Evolutionary conservation across 2,113 vertebrate genomes (phyloP).

Genomic region (Hippocampus barbouri): DNA sequence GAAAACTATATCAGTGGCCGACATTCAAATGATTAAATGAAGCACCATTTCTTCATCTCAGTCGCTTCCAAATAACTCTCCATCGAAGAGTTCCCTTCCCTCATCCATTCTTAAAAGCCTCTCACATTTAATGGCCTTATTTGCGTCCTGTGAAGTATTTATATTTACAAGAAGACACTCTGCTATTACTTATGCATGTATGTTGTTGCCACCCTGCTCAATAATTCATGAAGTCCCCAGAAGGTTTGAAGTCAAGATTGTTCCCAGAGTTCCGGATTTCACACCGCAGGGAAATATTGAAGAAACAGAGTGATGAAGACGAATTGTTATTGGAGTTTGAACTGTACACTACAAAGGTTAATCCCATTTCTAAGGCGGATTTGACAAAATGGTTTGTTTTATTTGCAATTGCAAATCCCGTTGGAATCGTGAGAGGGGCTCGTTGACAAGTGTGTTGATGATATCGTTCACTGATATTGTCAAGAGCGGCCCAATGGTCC

Average conservation of each 20-base stretch:
- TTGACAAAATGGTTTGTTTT: constrained; percentile 22
- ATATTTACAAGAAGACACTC: constrained; percentile 72
- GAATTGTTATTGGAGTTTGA: constrained; percentile 21
- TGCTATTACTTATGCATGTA: constrained; percentile 63
- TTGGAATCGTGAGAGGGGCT: not conserved
- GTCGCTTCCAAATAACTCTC: constrained; percentile 9
- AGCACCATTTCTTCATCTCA: not conserved
- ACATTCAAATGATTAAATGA: not conserved
- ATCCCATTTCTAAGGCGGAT: constrained; percentile 9
- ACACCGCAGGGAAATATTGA: not conserved
- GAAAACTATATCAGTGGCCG: constrained; percentile 13
- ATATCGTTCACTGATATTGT: not conserved
- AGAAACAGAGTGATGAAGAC: constrained; percentile 13
- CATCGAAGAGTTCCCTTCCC: constrained; percentile 21
- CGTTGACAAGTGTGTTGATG: not conserved
- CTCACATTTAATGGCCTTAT: constrained; percentile 68
- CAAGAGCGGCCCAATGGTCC: too few relatives aligned
- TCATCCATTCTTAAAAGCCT: constrained; percentile 69
- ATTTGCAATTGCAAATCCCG: constrained; percentile 2
- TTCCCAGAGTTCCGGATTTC: constrained; percentile 1
- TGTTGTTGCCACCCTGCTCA: constrained; percentile 65
- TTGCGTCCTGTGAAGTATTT: constrained; percentile 71
- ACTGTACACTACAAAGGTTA: constrained; percentile 6
- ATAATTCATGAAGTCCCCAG: constrained; percentile 63
- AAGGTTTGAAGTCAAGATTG: constrained; percentile 40